Percentiles rank a stretch among this genome's conserved stretches.
These are phyloP conservation scores for Steinernema khuongi DNA, from an alignment of 1,140 invertebrate species.

Conservation along the genomic window DNA sequence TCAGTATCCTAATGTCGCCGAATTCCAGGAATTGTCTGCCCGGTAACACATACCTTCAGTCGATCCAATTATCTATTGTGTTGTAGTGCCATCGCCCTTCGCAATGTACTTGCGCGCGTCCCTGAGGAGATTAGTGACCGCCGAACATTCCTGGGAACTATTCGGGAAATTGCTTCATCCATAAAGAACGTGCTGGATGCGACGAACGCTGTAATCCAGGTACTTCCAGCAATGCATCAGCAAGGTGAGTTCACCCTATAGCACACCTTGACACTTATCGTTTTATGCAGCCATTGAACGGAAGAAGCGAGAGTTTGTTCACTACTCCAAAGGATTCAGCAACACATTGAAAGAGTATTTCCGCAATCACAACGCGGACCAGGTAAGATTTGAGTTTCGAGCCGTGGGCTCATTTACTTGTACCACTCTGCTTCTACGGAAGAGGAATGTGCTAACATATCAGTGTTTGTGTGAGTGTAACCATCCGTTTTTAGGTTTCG, in stretches of 20 bases:
- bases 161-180: conserved; percentile 97
- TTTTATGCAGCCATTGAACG: conserved; percentile 76
- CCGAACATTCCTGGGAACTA: conserved; percentile 97
- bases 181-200: conserved; percentile 96
- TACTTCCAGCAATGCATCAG: conserved; percentile 59
- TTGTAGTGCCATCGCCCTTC: conserved; percentile 51
- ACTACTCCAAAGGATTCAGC: conserved; percentile 96
- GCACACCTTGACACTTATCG: conserved; percentile 1
- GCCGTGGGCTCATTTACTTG: too few relatives aligned
- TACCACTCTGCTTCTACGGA: too few relatives aligned
- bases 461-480: too few relatives aligned
- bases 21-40: conserved; percentile 90
- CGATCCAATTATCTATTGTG: too few relatives aligned
- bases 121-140: conserved; percentile 97
- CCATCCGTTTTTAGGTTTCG: too few relatives aligned
- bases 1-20: conserved; percentile 58
- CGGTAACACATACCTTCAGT: too few relatives aligned
- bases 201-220: conserved; percentile 67
- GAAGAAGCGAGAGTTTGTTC: conserved; percentile 96
- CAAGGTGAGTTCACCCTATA: conserved; percentile 52
- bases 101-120: conserved; percentile 86
- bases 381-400: conserved; percentile 39
- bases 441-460: too few relatives aligned
- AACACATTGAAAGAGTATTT: conserved; percentile 99
- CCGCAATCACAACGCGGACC: conserved; percentile 67